Conservation (phyloP, 1,140 invertebrate genomes). For the Drosophila lowei region DNA sequence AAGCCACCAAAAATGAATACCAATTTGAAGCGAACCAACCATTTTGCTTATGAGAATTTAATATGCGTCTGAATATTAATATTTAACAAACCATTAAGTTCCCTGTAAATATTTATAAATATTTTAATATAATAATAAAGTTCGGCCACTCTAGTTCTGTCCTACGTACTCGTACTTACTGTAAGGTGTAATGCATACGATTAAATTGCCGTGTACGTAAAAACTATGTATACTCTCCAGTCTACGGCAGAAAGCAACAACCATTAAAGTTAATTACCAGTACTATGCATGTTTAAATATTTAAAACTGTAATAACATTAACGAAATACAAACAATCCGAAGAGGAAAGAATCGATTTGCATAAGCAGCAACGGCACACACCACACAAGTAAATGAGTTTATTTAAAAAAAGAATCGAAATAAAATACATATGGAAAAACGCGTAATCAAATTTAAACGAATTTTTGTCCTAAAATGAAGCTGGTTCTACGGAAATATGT, state of each 20-base stretch:
- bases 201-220: constrained; percentile 38
- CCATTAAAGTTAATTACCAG: constrained; percentile 69
- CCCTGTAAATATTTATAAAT: constrained; percentile 61
- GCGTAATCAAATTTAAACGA: constrained; percentile 44
- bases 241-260: constrained; percentile 42
- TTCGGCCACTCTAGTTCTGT: constrained; percentile 45
- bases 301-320: constrained; percentile 73
- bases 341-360: constrained; percentile 45
- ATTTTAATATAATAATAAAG: constrained; percentile 32
- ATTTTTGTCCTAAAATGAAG: background rate
- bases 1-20: constrained; percentile 18
- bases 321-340: constrained; percentile 43
- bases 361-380: constrained; percentile 36
- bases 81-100: constrained; percentile 53
- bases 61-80: constrained; percentile 53
- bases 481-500: background rate
- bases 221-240: constrained; percentile 70
- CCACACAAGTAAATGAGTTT: constrained; percentile 59
- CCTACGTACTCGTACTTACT: constrained; percentile 15
- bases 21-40: constrained; percentile 30
- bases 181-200: constrained; percentile 41
- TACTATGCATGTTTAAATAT: constrained; percentile 78
- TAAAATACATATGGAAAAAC: constrained; percentile 45
- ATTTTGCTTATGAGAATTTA: constrained; percentile 48
- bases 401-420: constrained; percentile 49